Evolutionary conservation across 2,113 vertebrate genomes (phyloP), one percentile per base, ranked within the genome.

Genomic region (Oncorhynchus gorbuscha): DNA sequence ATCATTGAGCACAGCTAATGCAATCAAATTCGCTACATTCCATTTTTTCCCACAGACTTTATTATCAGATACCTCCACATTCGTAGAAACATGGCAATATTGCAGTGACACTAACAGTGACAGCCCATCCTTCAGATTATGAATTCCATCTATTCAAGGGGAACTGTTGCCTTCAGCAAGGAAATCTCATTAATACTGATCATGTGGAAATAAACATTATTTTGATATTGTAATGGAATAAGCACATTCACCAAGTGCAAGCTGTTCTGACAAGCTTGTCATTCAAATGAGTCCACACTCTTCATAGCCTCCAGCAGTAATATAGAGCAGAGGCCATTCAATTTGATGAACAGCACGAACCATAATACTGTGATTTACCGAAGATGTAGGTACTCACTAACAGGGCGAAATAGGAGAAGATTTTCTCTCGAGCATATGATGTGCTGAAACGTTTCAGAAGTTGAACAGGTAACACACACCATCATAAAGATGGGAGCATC

Each of bases 1-100:
- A 67, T 67, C 65, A 67, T 16, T 24, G 65, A 32, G 28, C 65
- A 67, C 24, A 67, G 14, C 65, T 67, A 58, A 58, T 58, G 55
- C 5, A 58, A 22, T 62, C 30, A 69, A 35, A 39, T 69, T 32
- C 7, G 24, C 65, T 67, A 67, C 65, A 66, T 66, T 66, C 12
- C 14, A 13, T 16, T 66, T 66, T 6, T 4, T 55, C 16, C 49
- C 4, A 1, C 49, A 55, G 7, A 55, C 49, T 14, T 16, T 55
- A 45, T 45, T 55, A 16, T 18, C 51, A 16, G 51, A 5, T 18
- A 55, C 16, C 51, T 55, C 51, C 51, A 18, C 16, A 55, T 55
- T 18, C 1, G 1, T 16, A 55, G 51, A 55, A 55, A 55, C 16
- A 16, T 39, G 39, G 39, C 35, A 7, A 35, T 1, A 35, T 35